These are phyloP conservation scores for Cyclina sinensis DNA, from an alignment of 1,140 invertebrate genomes.

Conservation along the genomic window DNA sequence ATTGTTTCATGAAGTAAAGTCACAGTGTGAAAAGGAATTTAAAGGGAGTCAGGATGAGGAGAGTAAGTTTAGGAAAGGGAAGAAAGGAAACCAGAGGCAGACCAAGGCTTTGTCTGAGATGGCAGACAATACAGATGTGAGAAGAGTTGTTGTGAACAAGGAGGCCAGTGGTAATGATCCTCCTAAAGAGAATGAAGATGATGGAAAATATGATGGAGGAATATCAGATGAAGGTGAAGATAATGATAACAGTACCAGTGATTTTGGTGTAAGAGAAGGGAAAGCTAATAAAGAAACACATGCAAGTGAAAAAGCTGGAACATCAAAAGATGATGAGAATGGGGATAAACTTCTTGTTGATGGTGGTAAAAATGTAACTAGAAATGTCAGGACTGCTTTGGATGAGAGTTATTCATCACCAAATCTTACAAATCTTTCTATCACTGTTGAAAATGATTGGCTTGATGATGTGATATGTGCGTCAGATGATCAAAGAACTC, in stretches of 20 bases:
- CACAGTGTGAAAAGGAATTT: conserved; percentile 32
- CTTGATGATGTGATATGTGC: conserved; percentile 63
- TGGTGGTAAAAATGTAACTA: not conserved
- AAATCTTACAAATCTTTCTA: conserved; percentile 16
- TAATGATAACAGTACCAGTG: not conserved
- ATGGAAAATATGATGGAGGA: conserved; percentile 22
- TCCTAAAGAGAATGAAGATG: not conserved
- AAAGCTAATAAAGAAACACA: not conserved
- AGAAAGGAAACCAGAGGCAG: conserved; percentile 38
- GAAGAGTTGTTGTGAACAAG: conserved; percentile 23
- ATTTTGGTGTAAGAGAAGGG: not conserved
- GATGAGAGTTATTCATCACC: not conserved
- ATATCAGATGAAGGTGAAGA: not conserved
- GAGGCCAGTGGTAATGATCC: conserved; percentile 24
- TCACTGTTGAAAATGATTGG: conserved; percentile 66
- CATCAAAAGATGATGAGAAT: not conserved
- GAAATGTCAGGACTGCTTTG: not conserved
- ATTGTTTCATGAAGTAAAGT: conserved; percentile 35
- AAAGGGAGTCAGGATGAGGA: conserved; percentile 14
- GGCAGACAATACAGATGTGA: conserved; percentile 35
- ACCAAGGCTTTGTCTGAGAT: conserved; percentile 56
- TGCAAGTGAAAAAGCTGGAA: not conserved
- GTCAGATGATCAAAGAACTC: conserved; percentile 44
- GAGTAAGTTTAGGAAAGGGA: conserved; percentile 36
- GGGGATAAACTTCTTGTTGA: not conserved